Conservation (phyloP, 2,888 invertebrate genomes). For the Rhabditoides inermis region DNA sequence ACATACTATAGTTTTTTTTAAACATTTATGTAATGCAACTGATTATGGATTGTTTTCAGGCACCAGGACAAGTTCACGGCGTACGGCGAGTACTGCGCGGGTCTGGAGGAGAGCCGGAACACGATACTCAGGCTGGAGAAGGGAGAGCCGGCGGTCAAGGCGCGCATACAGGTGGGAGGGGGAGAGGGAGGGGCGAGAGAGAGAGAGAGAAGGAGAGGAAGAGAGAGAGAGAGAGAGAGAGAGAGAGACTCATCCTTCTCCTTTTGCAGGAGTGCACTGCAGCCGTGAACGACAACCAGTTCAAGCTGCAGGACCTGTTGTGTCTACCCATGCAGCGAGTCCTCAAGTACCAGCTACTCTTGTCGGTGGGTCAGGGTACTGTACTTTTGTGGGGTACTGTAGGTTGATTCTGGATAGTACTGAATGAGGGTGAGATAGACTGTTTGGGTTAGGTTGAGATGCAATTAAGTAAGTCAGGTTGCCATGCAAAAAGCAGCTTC, state of each 20-base stretch:
- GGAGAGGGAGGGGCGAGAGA: too few relatives aligned
- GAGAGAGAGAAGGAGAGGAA: too few relatives aligned
- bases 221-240: too few relatives aligned
- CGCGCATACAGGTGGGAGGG: slow-evolving; percentile 12
- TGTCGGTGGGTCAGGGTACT: too few relatives aligned
- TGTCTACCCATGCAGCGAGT: slow-evolving; percentile 97
- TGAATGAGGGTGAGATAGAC: too few relatives aligned
- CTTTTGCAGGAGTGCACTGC: slow-evolving; percentile 74
- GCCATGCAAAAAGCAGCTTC: too few relatives aligned
- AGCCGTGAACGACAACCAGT: slow-evolving; percentile 73
- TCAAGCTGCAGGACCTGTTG: slow-evolving; percentile 84
- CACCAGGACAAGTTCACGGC: slow-evolving; percentile 82
- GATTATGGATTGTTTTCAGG: slow-evolving; percentile 48
- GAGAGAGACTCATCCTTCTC: slow-evolving; percentile 3
- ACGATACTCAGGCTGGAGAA: slow-evolving; percentile 66
- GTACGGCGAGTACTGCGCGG: slow-evolving; percentile 92
- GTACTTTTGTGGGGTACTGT: too few relatives aligned
- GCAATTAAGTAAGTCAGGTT: too few relatives aligned
- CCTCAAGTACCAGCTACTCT: slow-evolving; percentile 85
- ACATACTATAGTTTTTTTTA: neutral
- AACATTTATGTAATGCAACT: neutral
- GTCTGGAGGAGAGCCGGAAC: slow-evolving; percentile 79
- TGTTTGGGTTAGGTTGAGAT: too few relatives aligned
- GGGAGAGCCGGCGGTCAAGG: slow-evolving; percentile 12
- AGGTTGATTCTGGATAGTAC: too few relatives aligned